Evolutionary conservation across 2,888 invertebrate species (phyloP), one percentile per base, ranked within the genome.

Genomic region (Zhuqinia jingwanae): DNA sequence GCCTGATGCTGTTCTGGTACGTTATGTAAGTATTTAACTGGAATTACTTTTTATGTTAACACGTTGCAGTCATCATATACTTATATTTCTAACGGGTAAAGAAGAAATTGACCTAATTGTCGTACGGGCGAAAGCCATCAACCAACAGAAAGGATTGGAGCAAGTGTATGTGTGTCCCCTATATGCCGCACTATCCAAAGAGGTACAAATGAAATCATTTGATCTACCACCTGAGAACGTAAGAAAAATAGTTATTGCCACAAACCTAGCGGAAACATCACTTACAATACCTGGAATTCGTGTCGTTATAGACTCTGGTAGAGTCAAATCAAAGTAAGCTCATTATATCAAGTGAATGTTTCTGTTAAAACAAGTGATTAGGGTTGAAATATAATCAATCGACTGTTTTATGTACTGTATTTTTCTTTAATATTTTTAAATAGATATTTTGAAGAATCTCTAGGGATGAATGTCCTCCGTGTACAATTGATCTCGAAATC

Each of bases 81-180:
- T 99, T 79, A 96, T 98, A 53, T 99, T 99, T 93, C 93, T 99
- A 84, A 98, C 98, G 70, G 99, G 99, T 0, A 98, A 85, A 47
- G n/a, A 94, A 96, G 89, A 95, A 95, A 88, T 94, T 58, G 81
- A 87, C 95, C 90, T 96, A 95, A 92, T 96, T 97, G 58, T 94
- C 95, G 90, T 94, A 95, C 91, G 94, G 96, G 70, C 86, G 2
- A 53, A 20, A 11, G 68, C 86, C 25, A 87, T 87, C 89, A 94
- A 95, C 0, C 85, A 79, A n/a, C 77, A 63, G 11, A 79, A 79
- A 47, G 79, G 63, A 1, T 1, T 85, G 22, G 56, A 22, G 2
- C 50, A 50, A 17, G 93, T 98, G 73, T 94, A 94, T 90, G 96
- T 97, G 11, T 96, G 95, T 92, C 93, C 94, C 0, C 91, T 94